Percentiles rank a stretch among this genome's conserved stretches.
Evolutionary conservation across 2,113 vertebrate species (phyloP).

Genomic region (Crotophaga sulcirostris): DNA sequence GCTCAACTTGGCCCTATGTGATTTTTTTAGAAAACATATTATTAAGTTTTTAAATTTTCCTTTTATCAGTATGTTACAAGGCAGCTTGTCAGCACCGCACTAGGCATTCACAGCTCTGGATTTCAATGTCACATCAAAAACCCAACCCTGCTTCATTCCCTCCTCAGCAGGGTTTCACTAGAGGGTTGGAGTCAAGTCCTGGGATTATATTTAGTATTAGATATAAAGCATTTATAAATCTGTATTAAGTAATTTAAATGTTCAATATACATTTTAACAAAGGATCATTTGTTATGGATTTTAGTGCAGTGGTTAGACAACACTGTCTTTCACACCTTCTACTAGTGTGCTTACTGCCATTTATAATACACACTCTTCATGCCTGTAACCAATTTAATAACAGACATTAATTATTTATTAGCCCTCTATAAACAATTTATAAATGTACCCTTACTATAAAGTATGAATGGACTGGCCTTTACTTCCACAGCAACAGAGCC

Average conservation of each 20-base stretch:
- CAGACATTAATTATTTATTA: conserved; percentile 50
- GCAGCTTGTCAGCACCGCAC: not conserved
- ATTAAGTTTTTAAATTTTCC: not conserved
- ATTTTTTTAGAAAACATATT: not conserved
- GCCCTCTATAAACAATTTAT: conserved; percentile 48
- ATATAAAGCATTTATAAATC: conserved; percentile 17
- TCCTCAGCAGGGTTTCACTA: not conserved
- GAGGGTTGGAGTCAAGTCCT: not conserved
- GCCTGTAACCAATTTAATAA: conserved; percentile 49
- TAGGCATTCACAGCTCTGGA: not conserved
- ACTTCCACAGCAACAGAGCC: not conserved
- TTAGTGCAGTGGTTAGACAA: not conserved
- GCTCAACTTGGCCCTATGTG: not conserved
- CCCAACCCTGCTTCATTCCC: not conserved
- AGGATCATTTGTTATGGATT: not conserved
- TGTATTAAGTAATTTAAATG: not conserved
- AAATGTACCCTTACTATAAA: conserved; percentile 29
- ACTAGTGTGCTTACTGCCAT: not conserved
- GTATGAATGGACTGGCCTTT: not conserved
- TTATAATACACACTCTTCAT: not conserved
- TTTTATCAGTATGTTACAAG: not conserved
- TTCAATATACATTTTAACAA: conserved; percentile 26
- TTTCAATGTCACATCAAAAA: not conserved
- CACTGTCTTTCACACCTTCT: conserved; percentile 26
- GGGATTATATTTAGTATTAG: not conserved